A percentile compares a stretch with the other conserved stretches of the same genome.
These are phyloP conservation scores for Cetoscarus ocellatus DNA, from an alignment of 2,797 vertebrate species.

Conservation along the genomic window DNA sequence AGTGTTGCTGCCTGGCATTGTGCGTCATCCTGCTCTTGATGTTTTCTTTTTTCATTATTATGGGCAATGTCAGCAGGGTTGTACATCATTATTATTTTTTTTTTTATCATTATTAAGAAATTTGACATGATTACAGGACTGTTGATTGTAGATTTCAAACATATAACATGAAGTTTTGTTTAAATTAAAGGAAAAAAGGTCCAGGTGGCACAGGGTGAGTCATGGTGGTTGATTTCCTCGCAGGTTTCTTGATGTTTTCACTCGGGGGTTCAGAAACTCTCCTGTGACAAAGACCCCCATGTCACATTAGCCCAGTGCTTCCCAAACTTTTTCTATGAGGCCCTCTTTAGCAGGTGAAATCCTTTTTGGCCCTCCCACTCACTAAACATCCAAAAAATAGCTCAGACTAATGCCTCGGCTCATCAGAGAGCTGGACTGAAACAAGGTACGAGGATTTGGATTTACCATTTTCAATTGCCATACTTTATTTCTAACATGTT, in stretches of 20 bases:
- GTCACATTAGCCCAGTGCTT: too few relatives aligned
- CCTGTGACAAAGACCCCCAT: too few relatives aligned
- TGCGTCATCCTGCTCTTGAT: conserved; percentile 89
- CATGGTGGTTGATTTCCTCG: not conserved
- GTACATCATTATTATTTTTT: conserved; percentile 81
- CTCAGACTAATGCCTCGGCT: too few relatives aligned
- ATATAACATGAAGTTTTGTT: conserved; percentile 83
- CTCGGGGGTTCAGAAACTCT: too few relatives aligned
- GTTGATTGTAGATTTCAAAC: conserved; percentile 88
- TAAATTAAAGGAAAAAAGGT: conserved; percentile 75
- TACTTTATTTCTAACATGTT: too few relatives aligned
- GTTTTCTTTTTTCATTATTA: conserved; percentile 81
- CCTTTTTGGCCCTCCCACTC: too few relatives aligned
- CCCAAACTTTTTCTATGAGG: too few relatives aligned
- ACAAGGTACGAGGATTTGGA: too few relatives aligned
- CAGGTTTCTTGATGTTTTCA: not conserved
- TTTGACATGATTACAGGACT: conserved; percentile 88
- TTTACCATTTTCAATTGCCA: too few relatives aligned
- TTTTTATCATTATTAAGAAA: conserved; percentile 81
- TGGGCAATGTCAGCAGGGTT: conserved; percentile 90
- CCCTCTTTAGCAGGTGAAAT: too few relatives aligned
- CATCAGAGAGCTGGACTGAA: too few relatives aligned
- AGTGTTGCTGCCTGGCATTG: conserved; percentile 88
- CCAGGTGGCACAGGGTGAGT: conserved; percentile 40
- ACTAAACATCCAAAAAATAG: too few relatives aligned